A percentile compares a stretch with the other conserved stretches of the same genome.
Evolutionary conservation across 2,797 vertebrate genomes (phyloP).

Genomic region (Crenuchus spilurus): DNA sequence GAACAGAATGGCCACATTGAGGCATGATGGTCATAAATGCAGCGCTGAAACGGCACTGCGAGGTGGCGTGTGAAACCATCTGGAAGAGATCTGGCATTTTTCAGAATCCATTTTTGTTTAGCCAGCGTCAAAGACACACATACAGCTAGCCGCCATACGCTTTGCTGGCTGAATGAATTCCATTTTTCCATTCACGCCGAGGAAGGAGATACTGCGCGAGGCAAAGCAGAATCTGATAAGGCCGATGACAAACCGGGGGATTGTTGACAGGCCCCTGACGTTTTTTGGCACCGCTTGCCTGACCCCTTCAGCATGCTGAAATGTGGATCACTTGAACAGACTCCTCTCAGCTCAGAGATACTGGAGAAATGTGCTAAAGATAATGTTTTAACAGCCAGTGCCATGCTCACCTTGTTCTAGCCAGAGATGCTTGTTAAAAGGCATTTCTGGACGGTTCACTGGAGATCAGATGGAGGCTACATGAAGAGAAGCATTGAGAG

Average conservation of each 20-base stretch:
- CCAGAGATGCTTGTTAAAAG: conserved; percentile 21
- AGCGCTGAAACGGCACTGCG: conserved; percentile 39
- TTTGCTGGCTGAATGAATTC: conserved; percentile 51
- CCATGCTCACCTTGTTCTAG: conserved; percentile 32
- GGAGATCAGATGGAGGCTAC: neutral
- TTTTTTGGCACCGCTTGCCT: conserved; percentile 70
- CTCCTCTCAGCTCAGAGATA: conserved; percentile 54
- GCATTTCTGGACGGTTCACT: conserved; percentile 17
- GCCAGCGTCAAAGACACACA: conserved; percentile 51
- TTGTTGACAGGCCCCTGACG: conserved; percentile 80
- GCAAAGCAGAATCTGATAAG: conserved; percentile 78
- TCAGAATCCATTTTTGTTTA: conserved; percentile 61
- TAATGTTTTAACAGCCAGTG: conserved; percentile 36
- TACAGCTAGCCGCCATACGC: conserved; percentile 44
- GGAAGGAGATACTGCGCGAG: conserved; percentile 60
- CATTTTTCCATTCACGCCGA: conserved; percentile 57
- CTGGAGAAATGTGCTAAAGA: conserved; percentile 54
- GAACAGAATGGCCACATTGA: conserved; percentile 50
- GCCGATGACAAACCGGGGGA: conserved; percentile 78
- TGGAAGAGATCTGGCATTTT: conserved; percentile 59
- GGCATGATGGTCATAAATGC: conserved; percentile 40
- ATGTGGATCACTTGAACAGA: conserved; percentile 72
- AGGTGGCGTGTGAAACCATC: conserved; percentile 55
- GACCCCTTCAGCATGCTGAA: conserved; percentile 69
- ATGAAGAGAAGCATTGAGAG: neutral